These are phyloP conservation scores for Kuschelorhynchus macadamiae DNA, from an alignment of 2,888 invertebrate species.

Conservation along the genomic window DNA sequence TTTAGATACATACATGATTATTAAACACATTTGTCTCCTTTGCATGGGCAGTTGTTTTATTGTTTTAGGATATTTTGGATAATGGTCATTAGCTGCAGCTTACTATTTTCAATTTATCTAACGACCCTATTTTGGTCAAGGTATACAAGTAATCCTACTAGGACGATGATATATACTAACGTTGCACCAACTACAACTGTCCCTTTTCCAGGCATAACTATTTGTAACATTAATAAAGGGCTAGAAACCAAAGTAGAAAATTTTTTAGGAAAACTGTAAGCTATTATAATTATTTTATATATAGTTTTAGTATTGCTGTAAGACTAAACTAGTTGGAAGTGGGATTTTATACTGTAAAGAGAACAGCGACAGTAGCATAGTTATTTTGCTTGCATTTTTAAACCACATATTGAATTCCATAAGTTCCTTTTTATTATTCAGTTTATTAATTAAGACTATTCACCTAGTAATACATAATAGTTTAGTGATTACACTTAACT, in stretches of 20 bases:
- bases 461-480: no score
- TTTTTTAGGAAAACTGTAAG: constrained; percentile 56
- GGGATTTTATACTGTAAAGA: no score
- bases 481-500: no score
- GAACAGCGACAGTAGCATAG: no score
- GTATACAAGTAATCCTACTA: constrained; percentile 63
- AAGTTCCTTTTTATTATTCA: no score
- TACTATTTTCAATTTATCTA: constrained; percentile 62
- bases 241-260: constrained; percentile 56
- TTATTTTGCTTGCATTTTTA: no score
- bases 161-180: constrained; percentile 62
- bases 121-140: constrained; percentile 63
- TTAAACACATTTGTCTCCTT: no score
- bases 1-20: no score
- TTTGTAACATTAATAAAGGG: constrained; percentile 63
- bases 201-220: constrained; percentile 66
- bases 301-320: background rate
- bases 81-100: constrained; percentile 56
- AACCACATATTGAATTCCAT: no score
- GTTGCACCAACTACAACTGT: constrained; percentile 60
- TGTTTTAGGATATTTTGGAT: constrained; percentile 62
- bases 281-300: background rate
- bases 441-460: no score
- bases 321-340: no score
- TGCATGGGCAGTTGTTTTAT: no score